These are phyloP conservation scores for Nycticryphes semicollaris DNA, from an alignment of 2,113 vertebrate species.

Conservation along the genomic window DNA sequence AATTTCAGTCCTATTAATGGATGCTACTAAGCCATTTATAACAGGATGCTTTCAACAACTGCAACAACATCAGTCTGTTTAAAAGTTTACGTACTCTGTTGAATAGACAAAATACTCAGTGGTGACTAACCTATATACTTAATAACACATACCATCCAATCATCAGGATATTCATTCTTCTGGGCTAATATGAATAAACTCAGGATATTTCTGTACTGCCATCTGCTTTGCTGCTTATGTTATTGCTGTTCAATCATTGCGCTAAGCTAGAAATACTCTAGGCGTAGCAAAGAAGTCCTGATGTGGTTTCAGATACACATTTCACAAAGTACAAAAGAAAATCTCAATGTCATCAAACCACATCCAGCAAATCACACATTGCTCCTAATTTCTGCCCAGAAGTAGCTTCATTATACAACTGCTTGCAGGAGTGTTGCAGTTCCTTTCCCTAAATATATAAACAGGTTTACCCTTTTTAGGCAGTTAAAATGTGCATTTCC, in stretches of 20 bases:
- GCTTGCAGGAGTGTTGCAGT: not conserved
- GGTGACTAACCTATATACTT: conserved; percentile 28
- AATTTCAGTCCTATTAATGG: conserved; percentile 4
- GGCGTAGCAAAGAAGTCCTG: not conserved
- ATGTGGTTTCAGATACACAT: not conserved
- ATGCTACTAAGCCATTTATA: not conserved
- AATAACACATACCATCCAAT: conserved; percentile 7
- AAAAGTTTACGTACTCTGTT: not conserved
- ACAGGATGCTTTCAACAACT: not conserved
- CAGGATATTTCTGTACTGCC: conserved; percentile 13
- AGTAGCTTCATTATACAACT: not conserved
- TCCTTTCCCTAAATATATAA: not conserved
- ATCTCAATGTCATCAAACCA: not conserved
- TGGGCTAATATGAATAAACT: conserved; percentile 13
- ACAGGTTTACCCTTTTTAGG: not conserved
- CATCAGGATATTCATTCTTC: conserved; percentile 28
- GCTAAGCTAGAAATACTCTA: not conserved
- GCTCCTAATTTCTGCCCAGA: not conserved
- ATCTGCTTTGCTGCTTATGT: conserved; percentile 25
- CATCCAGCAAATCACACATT: not conserved
- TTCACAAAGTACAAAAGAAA: not conserved
- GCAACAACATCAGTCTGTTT: not conserved
- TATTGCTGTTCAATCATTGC: conserved; percentile 1
- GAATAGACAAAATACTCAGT: conserved; percentile 35
- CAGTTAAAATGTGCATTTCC: not conserved